Evolutionary conservation across 2,888 invertebrate species (phyloP), one percentile per base, ranked within the genome.

Genomic region (Heliconius ethilla): DNA sequence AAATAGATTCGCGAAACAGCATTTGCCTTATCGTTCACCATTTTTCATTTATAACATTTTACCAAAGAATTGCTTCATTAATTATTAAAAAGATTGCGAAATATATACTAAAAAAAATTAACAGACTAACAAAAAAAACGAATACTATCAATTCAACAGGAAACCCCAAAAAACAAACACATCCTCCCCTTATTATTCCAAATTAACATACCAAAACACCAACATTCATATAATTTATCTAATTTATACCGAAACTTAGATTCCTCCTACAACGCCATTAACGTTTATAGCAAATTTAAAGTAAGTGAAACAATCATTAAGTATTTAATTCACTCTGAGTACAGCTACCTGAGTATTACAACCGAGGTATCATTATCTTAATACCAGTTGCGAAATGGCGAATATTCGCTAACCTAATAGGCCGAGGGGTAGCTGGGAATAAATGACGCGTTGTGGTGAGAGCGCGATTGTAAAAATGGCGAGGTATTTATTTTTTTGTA

Each of bases 341-440:
- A 75, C 75, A 33, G 63, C 76, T 77, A 77, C 77, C 70, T 76
- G 65, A 72, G 78, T 80, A 78, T 81, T 79, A 82, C 63, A 66
- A 75, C 84, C 80, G 83, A 83, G 75, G 83, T 84, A 84, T 83
- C 87, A 87, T 89, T 86, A 88, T 83, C 84, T 83, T 86, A 87
- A 89, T 87, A 84, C 81, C 79, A 63, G 78, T 78, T 76, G 82
- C 81, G 79, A 83, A 86, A 82, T 82, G 80, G 82, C 81, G 84
- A 87, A 87, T 87, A 85, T 86, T 85, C 85, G 83, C 82, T 84
- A 83, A 86, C 84, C 81, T 87, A 89, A 89, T 88, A 87, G 87
- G 83, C 83, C 78, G 86, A 81, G 77, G 85, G 83, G 82, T 85
- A 85, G 84, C 85, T 85, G 85, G 86, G 87, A 89, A 89, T 89